A percentile compares a stretch with the other conserved stretches of the same genome.
These are phyloP conservation scores for Monochamus alternatus DNA, from an alignment of 2,888 invertebrate genomes.

Conservation along the genomic window DNA sequence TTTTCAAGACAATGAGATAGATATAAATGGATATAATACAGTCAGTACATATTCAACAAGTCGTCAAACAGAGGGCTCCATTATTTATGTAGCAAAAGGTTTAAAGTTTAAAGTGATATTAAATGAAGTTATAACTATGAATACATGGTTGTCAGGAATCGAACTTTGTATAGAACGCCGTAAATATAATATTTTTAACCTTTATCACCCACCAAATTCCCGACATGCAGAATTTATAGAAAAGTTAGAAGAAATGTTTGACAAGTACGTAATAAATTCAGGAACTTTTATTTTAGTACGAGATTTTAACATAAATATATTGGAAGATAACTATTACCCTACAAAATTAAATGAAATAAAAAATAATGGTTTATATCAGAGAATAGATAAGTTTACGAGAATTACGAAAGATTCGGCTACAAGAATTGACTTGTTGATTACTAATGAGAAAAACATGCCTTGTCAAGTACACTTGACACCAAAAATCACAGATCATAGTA, in stretches of 20 bases:
- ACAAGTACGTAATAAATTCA: background rate
- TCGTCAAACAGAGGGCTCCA: slow-evolving; percentile 26
- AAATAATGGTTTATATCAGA: background rate
- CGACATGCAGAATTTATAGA: background rate
- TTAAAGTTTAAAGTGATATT: slow-evolving; percentile 23
- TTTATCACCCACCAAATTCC: background rate
- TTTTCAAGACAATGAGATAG: slow-evolving; percentile 24
- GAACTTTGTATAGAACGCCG: background rate
- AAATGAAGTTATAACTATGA: slow-evolving; percentile 1
- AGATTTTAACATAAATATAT: background rate
- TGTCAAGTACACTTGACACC: background rate
- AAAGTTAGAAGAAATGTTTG: background rate
- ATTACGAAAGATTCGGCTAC: background rate
- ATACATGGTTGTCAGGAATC: slow-evolving; percentile 25
- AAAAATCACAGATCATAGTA: background rate
- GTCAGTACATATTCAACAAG: slow-evolving; percentile 15
- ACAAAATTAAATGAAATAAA: background rate
- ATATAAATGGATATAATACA: slow-evolving; percentile 28
- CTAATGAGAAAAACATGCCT: background rate
- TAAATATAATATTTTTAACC: background rate
- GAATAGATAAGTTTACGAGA: background rate
- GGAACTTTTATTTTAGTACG: background rate
- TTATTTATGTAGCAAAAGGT: slow-evolving; percentile 28
- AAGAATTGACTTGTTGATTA: background rate
- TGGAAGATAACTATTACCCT: background rate